Base-by-base conservation (phyloP, 2,797 vertebrate species). In the Clarias pachynema region DNA sequence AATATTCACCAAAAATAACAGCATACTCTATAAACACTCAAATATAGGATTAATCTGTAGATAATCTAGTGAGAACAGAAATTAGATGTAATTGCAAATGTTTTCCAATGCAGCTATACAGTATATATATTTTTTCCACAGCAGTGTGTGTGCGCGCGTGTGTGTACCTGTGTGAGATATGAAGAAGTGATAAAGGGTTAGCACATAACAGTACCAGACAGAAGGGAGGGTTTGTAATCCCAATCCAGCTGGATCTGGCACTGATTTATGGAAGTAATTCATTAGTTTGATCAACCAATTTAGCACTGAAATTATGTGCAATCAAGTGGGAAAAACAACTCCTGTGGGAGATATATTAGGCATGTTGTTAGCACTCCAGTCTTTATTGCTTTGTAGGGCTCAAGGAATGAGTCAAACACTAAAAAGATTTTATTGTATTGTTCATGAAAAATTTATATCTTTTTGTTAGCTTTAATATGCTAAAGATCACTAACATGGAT, bases 241-340 rank as follows among this genome's bases (percentile, higher is more conserved):
- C 57, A 37, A 70, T 83, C 89, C 89, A 91, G 85, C 91, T 90
- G 85, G 81, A 88, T 75, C 26, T 89, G 85, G 85, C 59, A 87
- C 88, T 93, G 91, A 95, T 94, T 93, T 94, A 94, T 94, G 92
- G 87, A 90, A 91, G 88, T 91, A 89, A 93, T 94, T 95, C 91
- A 95, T 95, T 95, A 93, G 92, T 91, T 92, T 92, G 90, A 95
- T 95, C 92, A 93, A 94, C 91, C 92, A 92, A 91, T 94, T 94
- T 93, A 92, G 89, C 88, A 87, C 86, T 77, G 79, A 89, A 93
- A 92, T 93, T 93, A 92, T 81, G 26, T 75, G 86, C 44, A 82
- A 92, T 89, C 87, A 5, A 90, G 84, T 82, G 75, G 89, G 90
- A 89, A 88, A 92, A 93, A 93, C 85, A 87, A 91, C 91, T 89